Conservation (phyloP, 2,797 vertebrate genomes). For the Pteronotus mesoamericanus region DNA sequence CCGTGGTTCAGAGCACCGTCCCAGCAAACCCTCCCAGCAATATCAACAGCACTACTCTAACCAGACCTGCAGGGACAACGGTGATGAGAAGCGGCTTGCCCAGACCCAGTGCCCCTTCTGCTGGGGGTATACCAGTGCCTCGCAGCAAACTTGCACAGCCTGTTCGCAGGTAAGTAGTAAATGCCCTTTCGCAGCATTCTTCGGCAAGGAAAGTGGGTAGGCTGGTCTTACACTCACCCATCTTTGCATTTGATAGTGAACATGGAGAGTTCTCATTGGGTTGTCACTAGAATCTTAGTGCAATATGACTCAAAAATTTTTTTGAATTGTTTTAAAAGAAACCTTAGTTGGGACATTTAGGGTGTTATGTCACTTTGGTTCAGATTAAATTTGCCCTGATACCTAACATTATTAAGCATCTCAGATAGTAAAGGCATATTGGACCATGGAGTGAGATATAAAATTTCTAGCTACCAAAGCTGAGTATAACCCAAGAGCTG, state of each 20-base stretch:
- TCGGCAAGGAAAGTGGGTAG: not conserved
- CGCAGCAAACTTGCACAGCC: conserved; percentile 98
- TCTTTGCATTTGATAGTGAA: not conserved
- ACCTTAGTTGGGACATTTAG: not conserved
- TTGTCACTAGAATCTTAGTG: not conserved
- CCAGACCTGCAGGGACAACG: conserved; percentile 88
- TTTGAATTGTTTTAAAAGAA: not conserved
- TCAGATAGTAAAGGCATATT: not conserved
- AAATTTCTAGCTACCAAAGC: not conserved
- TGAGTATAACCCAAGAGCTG: not conserved
- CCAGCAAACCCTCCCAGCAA: conserved; percentile 78
- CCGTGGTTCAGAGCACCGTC: conserved; percentile 76
- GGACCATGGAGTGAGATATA: not conserved
- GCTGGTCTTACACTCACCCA: not conserved
- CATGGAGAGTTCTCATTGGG: not conserved
- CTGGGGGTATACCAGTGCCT: conserved; percentile 93
- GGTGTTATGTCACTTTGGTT: not conserved
- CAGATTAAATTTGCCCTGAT: not conserved
- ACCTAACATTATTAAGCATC: not conserved
- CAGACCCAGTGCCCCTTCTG: conserved; percentile 89
- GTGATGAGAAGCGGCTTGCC: conserved; percentile 92
- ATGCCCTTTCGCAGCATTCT: not conserved
- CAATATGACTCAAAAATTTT: not conserved
- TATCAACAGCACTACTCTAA: conserved; percentile 87
- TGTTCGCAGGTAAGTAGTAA: conserved; percentile 90